Evolutionary conservation across 1,140 invertebrate genomes (phyloP).

Genomic region (Eufriesea mexicana): DNA sequence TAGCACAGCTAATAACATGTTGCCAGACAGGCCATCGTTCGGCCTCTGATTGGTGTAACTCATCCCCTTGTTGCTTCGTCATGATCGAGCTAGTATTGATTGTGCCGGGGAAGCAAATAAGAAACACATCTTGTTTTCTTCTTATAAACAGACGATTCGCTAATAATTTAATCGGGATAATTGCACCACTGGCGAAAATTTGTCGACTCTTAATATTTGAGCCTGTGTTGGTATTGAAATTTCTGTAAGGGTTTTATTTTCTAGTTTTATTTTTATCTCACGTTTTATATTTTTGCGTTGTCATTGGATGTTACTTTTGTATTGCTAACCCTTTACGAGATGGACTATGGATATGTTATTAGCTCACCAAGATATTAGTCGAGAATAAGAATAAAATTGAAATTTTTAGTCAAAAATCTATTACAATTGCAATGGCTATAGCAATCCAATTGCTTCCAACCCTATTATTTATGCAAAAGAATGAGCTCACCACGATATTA

Average conservation of each 20-base stretch:
- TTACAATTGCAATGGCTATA: too few relatives aligned
- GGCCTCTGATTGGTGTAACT: constrained; percentile 59
- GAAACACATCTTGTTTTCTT: neutral
- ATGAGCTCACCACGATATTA: too few relatives aligned
- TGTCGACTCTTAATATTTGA: too few relatives aligned
- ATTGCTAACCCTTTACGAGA: too few relatives aligned
- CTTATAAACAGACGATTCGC: neutral
- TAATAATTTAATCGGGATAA: neutral
- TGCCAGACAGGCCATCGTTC: constrained; percentile 56
- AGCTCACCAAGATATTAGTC: too few relatives aligned
- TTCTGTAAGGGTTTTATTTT: too few relatives aligned
- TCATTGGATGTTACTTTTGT: too few relatives aligned
- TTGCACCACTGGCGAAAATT: neutral
- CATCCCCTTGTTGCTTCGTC: constrained; percentile 52
- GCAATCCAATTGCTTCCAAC: too few relatives aligned
- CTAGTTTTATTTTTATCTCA: neutral
- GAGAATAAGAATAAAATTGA: too few relatives aligned
- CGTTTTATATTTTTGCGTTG: neutral
- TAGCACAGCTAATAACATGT: constrained; percentile 72
- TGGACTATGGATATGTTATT: too few relatives aligned
- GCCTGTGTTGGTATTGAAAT: neutral
- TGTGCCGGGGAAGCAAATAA: constrained; percentile 7
- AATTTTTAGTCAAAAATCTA: too few relatives aligned
- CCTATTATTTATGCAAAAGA: too few relatives aligned
- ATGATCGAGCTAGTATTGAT: constrained; percentile 42